A percentile compares a stretch with the other conserved stretches of the same genome.
Conservation (phyloP, 2,888 invertebrate species). For the Hyposoter didymator region DNA sequence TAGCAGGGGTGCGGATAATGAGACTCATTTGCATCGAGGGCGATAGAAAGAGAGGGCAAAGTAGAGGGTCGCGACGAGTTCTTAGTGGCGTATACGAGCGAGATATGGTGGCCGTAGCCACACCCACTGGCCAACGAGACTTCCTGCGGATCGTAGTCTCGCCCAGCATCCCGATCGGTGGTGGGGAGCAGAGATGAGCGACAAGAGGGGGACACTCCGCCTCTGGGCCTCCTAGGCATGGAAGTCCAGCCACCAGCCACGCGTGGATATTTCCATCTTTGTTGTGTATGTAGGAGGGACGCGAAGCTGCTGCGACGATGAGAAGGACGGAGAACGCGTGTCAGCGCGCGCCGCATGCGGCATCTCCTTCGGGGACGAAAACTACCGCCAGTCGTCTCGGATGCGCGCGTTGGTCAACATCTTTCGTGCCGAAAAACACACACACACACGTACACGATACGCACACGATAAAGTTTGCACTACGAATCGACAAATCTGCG, state of each 20-base stretch:
- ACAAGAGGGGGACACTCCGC: slow-evolving; percentile 23
- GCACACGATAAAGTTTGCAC: slow-evolving; percentile 10
- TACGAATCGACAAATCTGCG: slow-evolving; percentile 9
- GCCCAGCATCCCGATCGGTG: slow-evolving; percentile 42
- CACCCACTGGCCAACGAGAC: slow-evolving; percentile 77
- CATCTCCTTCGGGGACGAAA: slow-evolving; percentile 61
- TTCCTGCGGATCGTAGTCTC: slow-evolving; percentile 14
- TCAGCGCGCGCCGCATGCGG: slow-evolving; percentile 60
- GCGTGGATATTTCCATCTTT: neutral
- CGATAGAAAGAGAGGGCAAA: neutral
- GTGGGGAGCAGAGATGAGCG: slow-evolving; percentile 1
- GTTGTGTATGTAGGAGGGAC: neutral
- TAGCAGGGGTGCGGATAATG: slow-evolving; percentile 73
- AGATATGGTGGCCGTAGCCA: slow-evolving; percentile 77
- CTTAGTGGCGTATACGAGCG: slow-evolving; percentile 70
- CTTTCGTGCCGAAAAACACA: slow-evolving; percentile 64
- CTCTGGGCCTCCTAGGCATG: neutral
- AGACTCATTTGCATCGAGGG: slow-evolving; percentile 73
- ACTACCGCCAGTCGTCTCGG: slow-evolving; percentile 78
- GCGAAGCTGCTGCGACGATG: slow-evolving; percentile 2
- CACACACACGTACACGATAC: slow-evolving; percentile 8
- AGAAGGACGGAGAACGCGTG: slow-evolving; percentile 21
- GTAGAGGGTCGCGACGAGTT: slow-evolving; percentile 31
- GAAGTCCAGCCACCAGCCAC: slow-evolving; percentile 1
- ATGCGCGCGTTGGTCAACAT: slow-evolving; percentile 80